These are phyloP conservation scores for Clitarchus hookeri DNA, from an alignment of 2,888 invertebrate genomes.

Conservation along the genomic window DNA sequence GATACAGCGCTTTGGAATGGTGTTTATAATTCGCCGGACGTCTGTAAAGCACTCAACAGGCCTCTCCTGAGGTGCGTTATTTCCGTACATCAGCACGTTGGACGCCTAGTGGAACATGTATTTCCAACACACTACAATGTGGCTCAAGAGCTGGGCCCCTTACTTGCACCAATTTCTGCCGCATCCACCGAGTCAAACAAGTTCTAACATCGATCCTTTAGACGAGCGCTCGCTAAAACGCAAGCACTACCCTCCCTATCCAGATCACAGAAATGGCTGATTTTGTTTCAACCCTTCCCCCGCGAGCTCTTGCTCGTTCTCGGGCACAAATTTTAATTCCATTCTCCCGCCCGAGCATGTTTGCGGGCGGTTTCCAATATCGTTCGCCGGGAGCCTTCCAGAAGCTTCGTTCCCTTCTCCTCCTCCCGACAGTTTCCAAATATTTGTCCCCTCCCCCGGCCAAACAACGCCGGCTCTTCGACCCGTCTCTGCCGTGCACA, in stretches of 20 bases:
- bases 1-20: too few relatives aligned
- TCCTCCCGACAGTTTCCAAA: background rate
- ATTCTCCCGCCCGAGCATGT: background rate
- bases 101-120: too few relatives aligned
- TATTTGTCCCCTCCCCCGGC: background rate
- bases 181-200: too few relatives aligned
- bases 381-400: conserved; percentile 2
- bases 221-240: too few relatives aligned
- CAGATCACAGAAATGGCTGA: background rate
- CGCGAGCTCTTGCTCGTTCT: background rate
- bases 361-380: conserved; percentile 1
- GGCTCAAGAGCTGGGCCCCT: too few relatives aligned
- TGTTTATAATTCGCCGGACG: too few relatives aligned
- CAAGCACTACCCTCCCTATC: background rate
- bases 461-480: background rate
- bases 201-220: too few relatives aligned
- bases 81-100: too few relatives aligned
- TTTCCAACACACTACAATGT: too few relatives aligned
- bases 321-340: background rate
- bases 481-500: background rate
- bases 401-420: background rate
- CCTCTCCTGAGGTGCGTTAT: too few relatives aligned
- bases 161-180: too few relatives aligned
- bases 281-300: background rate
- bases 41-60: too few relatives aligned